A percentile compares a stretch with the other conserved stretches of the same genome.
phyloP scores from a whole-genome alignment of 2,888 invertebrate genomes.

The Ischnus inquisitorius region DNA sequence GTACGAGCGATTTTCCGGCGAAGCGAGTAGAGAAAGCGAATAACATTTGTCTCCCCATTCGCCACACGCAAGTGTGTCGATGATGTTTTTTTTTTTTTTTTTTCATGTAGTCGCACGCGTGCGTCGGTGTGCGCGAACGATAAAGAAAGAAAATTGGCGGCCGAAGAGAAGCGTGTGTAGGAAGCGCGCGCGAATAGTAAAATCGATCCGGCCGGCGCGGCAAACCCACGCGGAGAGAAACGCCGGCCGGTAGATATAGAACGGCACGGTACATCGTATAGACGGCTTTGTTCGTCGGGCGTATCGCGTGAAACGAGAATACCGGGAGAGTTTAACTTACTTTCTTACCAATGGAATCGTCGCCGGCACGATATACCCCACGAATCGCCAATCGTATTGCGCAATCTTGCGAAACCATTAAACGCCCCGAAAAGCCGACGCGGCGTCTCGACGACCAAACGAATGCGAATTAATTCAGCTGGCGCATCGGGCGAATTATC shows the following conservation, averaged over 20 bases:
- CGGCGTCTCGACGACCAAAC: too few relatives aligned
- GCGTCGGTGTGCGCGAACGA: slow-evolving; percentile 1
- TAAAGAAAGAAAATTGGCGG: slow-evolving; percentile 26
- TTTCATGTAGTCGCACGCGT: background rate
- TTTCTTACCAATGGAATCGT: slow-evolving; percentile 5
- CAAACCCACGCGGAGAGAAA: slow-evolving; percentile 69
- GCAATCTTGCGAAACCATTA: slow-evolving; percentile 43
- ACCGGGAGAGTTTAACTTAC: slow-evolving; percentile 7
- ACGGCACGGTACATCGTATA: background rate
- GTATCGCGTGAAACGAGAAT: slow-evolving; percentile 60
- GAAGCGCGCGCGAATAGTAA: slow-evolving; percentile 72
- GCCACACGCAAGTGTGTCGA: background rate
- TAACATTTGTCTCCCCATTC: background rate
- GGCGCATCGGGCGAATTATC: too few relatives aligned
- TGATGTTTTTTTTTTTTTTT: background rate
- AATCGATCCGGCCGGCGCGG: slow-evolving; percentile 70
- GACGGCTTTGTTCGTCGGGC: slow-evolving; percentile 66
- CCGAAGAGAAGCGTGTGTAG: slow-evolving; percentile 44
- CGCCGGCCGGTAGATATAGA: slow-evolving; percentile 63
- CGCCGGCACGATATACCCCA: background rate
- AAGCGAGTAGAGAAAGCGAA: slow-evolving; percentile 8
- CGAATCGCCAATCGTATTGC: slow-evolving; percentile 38
- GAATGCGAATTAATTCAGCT: too few relatives aligned
- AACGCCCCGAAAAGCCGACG: background rate
- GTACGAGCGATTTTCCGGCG: background rate